Evolutionary conservation across 2,888 invertebrate genomes (phyloP), one percentile per base, ranked within the genome.

Genomic region (Eulithis testata): DNA sequence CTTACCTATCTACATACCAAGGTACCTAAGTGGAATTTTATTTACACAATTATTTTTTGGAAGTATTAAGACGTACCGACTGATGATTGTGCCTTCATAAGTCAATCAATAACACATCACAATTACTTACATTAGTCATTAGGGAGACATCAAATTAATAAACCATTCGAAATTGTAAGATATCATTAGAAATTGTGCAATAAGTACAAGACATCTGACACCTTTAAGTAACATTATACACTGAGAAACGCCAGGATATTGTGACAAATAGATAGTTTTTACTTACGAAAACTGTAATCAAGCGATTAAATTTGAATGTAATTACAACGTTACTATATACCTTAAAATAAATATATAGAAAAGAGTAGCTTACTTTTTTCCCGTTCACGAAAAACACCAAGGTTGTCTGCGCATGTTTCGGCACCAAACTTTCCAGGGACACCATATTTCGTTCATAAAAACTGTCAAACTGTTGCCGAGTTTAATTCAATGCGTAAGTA

Each of bases 371-470:
- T 87, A 95, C 95, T 93, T 95, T 94, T 73, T 94, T 94, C 54
- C 95, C 95, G 76, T 95, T 95, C 7, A 95, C 94, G 74, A 92
- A 95, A 83, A 95, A 95, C 40, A 94, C 83, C 55, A 95, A 83
- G 0, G 75, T 83, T 4, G 77, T 85, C 71, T 82, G 78, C 1
- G 78, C 84, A 45, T 85, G 76, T 43, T 77, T 70, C 0, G 88
- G 86, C 55, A 89, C 65, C 6, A 85, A 68, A 53, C 68, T 70
- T 50, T 78, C 73, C 47, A 87, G 67, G 43, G 63, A 52, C 44
- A 65, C 67, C 73, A 73, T 73, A 7, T 9, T 57, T 63, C 51
- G 11, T 52, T 52, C 8, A 60, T 11, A 44, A 51, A 51, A 36
- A 44, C 43, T 43, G 7, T 11, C 21, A 37, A 37, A 70, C 68